These are phyloP conservation scores for Scaptomyza hsui DNA, from an alignment of 1,140 invertebrate genomes.

Conservation along the genomic window DNA sequence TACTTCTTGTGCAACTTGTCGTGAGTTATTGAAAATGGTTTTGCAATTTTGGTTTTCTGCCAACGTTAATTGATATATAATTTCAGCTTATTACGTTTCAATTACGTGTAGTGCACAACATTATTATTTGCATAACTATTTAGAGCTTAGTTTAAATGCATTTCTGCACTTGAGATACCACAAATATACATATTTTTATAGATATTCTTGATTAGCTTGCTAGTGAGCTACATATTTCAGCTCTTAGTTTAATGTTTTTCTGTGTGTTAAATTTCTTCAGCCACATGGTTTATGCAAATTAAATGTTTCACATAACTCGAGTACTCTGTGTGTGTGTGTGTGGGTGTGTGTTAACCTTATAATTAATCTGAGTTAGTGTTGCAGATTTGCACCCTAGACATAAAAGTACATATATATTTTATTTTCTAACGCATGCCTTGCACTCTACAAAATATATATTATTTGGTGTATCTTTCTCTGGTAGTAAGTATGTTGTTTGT, in stretches of 20 bases:
- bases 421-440: background rate
- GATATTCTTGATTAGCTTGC: background rate
- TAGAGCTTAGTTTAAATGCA: background rate
- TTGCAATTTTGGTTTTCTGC: slow-evolving; percentile 8
- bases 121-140: slow-evolving; percentile 15
- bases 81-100: slow-evolving; percentile 7
- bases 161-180: background rate
- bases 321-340: slow-evolving; percentile 26
- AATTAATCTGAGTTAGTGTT: slow-evolving; percentile 20
- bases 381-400: background rate
- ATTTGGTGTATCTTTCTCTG: slow-evolving; percentile 20
- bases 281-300: slow-evolving; percentile 79
- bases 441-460: slow-evolving; percentile 4
- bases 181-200: background rate
- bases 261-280: slow-evolving; percentile 15
- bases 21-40: slow-evolving; percentile 20
- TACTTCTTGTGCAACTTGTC: slow-evolving; percentile 21
- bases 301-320: slow-evolving; percentile 42
- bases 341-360: slow-evolving; percentile 24
- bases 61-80: slow-evolving; percentile 9
- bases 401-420: background rate
- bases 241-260: slow-evolving; percentile 9
- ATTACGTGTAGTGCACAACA: slow-evolving; percentile 14
- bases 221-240: slow-evolving; percentile 14
- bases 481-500: background rate